Percentiles rank a stretch among this genome's conserved stretches.
phyloP scores from a whole-genome alignment of 2,113 vertebrate species.

The Lethenteron reissneri region DNA sequence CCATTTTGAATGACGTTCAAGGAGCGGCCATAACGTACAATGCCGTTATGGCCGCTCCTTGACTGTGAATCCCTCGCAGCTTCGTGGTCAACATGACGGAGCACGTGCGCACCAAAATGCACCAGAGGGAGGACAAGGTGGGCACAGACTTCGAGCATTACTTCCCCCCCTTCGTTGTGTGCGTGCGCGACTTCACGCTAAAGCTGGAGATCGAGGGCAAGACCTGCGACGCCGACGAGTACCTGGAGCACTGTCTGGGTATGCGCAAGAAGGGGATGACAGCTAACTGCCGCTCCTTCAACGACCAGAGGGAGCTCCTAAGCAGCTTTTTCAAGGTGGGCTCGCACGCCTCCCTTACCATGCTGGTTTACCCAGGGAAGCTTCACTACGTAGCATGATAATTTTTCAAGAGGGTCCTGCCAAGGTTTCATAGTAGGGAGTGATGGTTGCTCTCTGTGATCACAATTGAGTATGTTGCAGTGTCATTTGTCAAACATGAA shows the following conservation, averaged over 20 bases:
- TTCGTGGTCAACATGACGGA: background rate
- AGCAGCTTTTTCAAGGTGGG: no score
- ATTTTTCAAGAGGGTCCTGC: no score
- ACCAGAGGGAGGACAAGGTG: slow-evolving; percentile 9
- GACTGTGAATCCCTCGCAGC: background rate
- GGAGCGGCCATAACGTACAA: no score
- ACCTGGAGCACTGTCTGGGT: slow-evolving; percentile 14
- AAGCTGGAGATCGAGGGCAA: slow-evolving; percentile 10
- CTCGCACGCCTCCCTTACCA: no score
- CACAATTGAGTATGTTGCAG: no score
- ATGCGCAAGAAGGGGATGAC: slow-evolving; percentile 1
- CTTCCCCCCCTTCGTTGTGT: slow-evolving; percentile 30
- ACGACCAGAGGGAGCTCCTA: background rate
- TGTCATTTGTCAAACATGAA: no score
- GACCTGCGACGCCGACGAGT: slow-evolving; percentile 14
- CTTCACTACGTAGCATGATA: no score
- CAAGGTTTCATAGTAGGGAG: no score
- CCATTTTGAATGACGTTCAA: no score
- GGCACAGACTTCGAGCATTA: slow-evolving; percentile 16
- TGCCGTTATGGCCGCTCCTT: no score
- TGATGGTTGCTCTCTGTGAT: no score
- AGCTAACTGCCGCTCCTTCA: slow-evolving; percentile 3
- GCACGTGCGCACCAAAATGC: slow-evolving; percentile 1
- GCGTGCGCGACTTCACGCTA: slow-evolving; percentile 25
- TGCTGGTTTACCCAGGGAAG: no score